phyloP scores from a whole-genome alignment of 2,888 invertebrate species.

The Rotaria sp. region DNA sequence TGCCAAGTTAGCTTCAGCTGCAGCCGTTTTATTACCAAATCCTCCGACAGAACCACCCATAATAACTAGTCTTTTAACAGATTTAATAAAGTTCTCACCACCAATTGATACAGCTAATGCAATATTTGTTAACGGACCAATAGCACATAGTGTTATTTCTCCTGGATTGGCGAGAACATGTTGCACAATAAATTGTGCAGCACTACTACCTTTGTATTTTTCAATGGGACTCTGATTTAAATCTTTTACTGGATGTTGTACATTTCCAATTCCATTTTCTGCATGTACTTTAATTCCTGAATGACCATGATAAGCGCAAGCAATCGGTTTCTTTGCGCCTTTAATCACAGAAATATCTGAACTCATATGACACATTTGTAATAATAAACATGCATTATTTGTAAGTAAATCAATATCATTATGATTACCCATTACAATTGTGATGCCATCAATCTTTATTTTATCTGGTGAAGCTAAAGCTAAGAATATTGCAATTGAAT shows the following conservation, averaged over 20 bases:
- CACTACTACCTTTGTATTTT: neutral
- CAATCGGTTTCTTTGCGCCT: neutral
- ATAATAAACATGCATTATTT: neutral
- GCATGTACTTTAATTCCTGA: constrained; percentile 2
- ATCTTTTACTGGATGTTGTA: neutral
- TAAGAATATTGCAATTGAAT: neutral
- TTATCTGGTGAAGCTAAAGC: neutral
- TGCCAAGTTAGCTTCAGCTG: neutral
- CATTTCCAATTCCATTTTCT: constrained; percentile 3
- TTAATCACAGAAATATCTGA: neutral
- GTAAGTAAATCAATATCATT: neutral
- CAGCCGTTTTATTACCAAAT: neutral
- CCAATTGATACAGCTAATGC: neutral
- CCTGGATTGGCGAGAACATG: neutral
- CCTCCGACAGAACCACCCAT: neutral
- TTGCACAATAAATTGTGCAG: neutral
- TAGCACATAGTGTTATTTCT: neutral
- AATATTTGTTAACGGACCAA: neutral
- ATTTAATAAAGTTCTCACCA: neutral
- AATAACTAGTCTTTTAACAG: neutral
- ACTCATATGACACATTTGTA: neutral
- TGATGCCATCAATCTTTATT: neutral
- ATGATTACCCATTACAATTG: constrained; percentile 3
- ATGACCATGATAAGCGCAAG: constrained; percentile 6
- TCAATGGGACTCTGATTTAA: neutral